Evolutionary conservation across 2,113 vertebrate species (phyloP).

Genomic region (Mystacornis crossleyi): DNA sequence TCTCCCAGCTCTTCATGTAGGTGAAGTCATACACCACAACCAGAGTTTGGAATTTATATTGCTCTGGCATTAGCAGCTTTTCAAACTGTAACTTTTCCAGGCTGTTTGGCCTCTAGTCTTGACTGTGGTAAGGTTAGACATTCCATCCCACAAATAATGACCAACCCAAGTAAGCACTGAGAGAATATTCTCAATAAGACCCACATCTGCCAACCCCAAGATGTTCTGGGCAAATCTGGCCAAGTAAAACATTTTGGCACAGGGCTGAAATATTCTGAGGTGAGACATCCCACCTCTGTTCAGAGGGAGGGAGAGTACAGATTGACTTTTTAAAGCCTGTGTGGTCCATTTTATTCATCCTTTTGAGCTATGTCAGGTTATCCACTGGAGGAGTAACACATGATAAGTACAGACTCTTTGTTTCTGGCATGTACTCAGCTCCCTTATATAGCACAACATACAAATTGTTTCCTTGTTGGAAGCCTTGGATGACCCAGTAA

Average conservation of each 20-base stretch:
- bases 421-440: constrained; percentile 22
- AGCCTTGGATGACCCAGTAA: background rate
- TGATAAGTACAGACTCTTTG: constrained; percentile 26
- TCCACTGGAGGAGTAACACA: constrained; percentile 26
- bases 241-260: background rate
- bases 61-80: background rate
- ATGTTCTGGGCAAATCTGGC: background rate
- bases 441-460: background rate
- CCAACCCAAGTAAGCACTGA: background rate
- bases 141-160: background rate
- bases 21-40: fast-evolving
- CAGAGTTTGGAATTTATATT: background rate
- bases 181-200: background rate
- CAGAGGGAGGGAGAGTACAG: background rate
- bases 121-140: background rate
- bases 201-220: fast-evolving
- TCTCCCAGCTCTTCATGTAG: background rate
- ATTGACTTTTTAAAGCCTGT: background rate
- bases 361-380: background rate
- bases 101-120: background rate
- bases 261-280: background rate
- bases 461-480: constrained; percentile 34
- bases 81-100: background rate
- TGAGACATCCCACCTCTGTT: background rate
- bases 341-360: constrained; percentile 1